Percentiles rank a stretch among this genome's conserved stretches.
Conservation (phyloP, 1,140 invertebrate genomes). For the Mactra quadrangularis region DNA sequence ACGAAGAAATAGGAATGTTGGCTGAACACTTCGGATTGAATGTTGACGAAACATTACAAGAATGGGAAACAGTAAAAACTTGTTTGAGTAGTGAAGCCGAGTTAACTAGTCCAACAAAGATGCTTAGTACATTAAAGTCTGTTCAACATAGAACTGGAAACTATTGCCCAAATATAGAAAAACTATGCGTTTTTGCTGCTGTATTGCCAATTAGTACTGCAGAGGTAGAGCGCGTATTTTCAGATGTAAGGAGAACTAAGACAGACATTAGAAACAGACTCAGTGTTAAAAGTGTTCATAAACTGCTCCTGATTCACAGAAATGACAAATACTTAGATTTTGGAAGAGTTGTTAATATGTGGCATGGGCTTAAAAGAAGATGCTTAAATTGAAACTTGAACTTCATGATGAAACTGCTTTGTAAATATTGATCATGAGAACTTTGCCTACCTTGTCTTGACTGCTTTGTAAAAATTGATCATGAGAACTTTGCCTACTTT, state of each 20-base stretch:
- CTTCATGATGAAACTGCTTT: no score
- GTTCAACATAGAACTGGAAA: not conserved
- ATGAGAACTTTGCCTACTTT: no score
- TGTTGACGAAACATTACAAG: not conserved
- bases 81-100: not conserved
- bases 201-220: constrained; percentile 27
- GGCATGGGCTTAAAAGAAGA: constrained; percentile 4
- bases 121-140: not conserved
- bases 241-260: not conserved
- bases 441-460: no score
- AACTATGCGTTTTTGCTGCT: constrained; percentile 8
- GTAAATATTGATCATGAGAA: no score
- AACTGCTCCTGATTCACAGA: constrained; percentile 23
- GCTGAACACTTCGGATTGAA: constrained; percentile 26
- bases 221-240: constrained; percentile 39
- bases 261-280: constrained; percentile 37
- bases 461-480: no score
- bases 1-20: constrained; percentile 11
- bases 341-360: not conserved
- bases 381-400: no score
- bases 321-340: constrained; percentile 36
- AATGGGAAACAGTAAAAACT: constrained; percentile 10
- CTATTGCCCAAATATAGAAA: not conserved
- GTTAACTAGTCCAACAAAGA: not conserved
- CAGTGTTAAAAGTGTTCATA: constrained; percentile 1